Evolutionary conservation across 2,797 vertebrate species (phyloP).

Genomic region (Syngnathus acus): DNA sequence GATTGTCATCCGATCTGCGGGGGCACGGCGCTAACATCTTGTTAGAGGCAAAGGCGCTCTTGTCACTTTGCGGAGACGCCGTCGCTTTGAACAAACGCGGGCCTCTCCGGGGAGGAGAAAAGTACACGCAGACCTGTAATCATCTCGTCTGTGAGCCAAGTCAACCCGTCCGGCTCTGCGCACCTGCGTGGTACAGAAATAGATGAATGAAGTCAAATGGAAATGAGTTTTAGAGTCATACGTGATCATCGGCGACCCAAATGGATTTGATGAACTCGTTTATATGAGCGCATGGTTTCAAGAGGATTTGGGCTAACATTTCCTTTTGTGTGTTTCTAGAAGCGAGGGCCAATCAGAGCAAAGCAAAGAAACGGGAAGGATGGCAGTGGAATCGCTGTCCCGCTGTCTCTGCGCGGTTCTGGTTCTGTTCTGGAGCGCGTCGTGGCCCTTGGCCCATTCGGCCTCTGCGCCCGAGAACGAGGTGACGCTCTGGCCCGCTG

Average conservation of each 20-base stretch:
- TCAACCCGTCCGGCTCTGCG: background rate
- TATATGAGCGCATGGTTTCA: background rate
- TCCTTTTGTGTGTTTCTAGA: constrained; percentile 16
- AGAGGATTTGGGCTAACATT: constrained; percentile 19
- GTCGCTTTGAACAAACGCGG: constrained; percentile 60
- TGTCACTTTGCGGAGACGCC: constrained; percentile 34
- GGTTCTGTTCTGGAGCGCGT: constrained; percentile 43
- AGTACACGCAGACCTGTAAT: constrained; percentile 44
- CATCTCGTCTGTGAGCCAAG: constrained; percentile 19
- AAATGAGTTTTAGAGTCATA: background rate
- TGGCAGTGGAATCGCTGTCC: constrained; percentile 38
- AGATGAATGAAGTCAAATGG: background rate
- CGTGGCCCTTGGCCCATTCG: constrained; percentile 29
- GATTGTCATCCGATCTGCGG: constrained; percentile 64
- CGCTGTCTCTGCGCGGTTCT: constrained; percentile 48
- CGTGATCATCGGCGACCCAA: background rate
- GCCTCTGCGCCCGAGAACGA: constrained; percentile 68
- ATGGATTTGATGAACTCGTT: background rate
- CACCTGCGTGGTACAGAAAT: background rate
- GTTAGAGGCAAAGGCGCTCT: constrained; percentile 46
- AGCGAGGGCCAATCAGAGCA: constrained; percentile 21
- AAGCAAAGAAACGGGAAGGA: constrained; percentile 18
- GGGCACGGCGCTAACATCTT: constrained; percentile 54
- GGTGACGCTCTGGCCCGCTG: constrained; percentile 71
- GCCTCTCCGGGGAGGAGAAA: constrained; percentile 37